phyloP scores from a whole-genome alignment of 2,888 invertebrate species.

The Platycheirus rosarum region DNA sequence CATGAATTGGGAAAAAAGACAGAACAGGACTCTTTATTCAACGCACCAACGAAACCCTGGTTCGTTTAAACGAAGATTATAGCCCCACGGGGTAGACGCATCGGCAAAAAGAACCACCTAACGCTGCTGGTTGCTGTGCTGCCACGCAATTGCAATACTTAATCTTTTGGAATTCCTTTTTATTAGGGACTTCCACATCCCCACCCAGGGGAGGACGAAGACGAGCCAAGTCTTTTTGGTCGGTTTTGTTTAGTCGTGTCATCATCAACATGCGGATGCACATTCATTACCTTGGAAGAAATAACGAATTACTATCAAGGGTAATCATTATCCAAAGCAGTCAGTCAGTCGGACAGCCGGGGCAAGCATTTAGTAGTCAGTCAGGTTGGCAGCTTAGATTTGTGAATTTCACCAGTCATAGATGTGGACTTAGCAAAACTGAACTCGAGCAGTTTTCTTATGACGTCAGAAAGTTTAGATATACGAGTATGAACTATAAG shows the following conservation, averaged over 20 bases:
- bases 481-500: too few relatives aligned
- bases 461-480: too few relatives aligned
- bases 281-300: constrained; percentile 75
- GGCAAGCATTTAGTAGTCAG: constrained; percentile 47
- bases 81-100: constrained; percentile 66
- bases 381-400: constrained; percentile 8
- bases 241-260: constrained; percentile 49
- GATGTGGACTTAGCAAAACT: background rate
- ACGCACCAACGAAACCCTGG: constrained; percentile 58
- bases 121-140: constrained; percentile 20
- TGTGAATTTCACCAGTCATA: constrained; percentile 9
- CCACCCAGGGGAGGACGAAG: constrained; percentile 2
- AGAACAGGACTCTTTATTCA: background rate
- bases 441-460: too few relatives aligned
- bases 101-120: constrained; percentile 48
- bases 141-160: constrained; percentile 68
- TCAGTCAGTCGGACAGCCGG: constrained; percentile 75
- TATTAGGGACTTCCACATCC: constrained; percentile 63
- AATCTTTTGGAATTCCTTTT: constrained; percentile 72
- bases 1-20: background rate
- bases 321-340: constrained; percentile 80
- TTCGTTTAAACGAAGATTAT: constrained; percentile 66
- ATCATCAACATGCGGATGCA: constrained; percentile 72
- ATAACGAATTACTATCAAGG: constrained; percentile 77
- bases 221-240: constrained; percentile 46